Base-by-base conservation (phyloP, 2,797 vertebrate species). In the Myotis pilosus region DNA sequence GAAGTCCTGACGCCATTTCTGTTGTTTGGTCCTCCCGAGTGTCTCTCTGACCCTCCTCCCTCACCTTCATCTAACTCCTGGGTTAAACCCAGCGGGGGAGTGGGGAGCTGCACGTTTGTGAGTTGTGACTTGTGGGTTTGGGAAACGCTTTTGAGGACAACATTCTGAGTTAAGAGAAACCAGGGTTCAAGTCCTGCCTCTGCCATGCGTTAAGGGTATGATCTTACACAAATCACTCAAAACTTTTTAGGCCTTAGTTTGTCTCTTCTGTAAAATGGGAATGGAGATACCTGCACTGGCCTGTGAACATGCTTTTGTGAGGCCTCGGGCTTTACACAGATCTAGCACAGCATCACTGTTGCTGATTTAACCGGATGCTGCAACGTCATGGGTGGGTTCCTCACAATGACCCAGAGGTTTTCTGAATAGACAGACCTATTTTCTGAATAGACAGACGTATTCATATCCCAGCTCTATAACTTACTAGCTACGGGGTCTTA, bases 181-280 rank as follows among this genome's bases (percentile, higher is more conserved):
- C n/a, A 57, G 55, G 28, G 44, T 88, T 89, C 15, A 53, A 30
- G 30, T 60, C 30, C 76, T 93, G 41, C 89, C 28, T 79, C 83
- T 88, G 13, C 62, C 25, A 0, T 69, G 33, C 20, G 41, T 81
- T 13, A 38, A 60, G 75, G 76, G 12, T 20, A 30, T 33, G 28
- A 53, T 69, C 68, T 87, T 69, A 91, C 1, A 16, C 62, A 81
- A 30, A 53, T 76, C 23, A 71, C 66, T 89, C 25, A 33, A 3
- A 75, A 36, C 36, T 36, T 12, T 25, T 13, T 22, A 81, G 72
- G 47, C 69, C 13, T 62, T 66, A 44, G 10, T 75, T 30, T 15
- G n/a, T 28, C 79, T 81, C 11, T 0, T 83, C 15, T 76, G 23
- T 66, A 49, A 64, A 55, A 41, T 78, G 60, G 1, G 41, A 20